Evolutionary conservation across 2,888 invertebrate species (phyloP).

Genomic region (Sipunculus nudus): DNA sequence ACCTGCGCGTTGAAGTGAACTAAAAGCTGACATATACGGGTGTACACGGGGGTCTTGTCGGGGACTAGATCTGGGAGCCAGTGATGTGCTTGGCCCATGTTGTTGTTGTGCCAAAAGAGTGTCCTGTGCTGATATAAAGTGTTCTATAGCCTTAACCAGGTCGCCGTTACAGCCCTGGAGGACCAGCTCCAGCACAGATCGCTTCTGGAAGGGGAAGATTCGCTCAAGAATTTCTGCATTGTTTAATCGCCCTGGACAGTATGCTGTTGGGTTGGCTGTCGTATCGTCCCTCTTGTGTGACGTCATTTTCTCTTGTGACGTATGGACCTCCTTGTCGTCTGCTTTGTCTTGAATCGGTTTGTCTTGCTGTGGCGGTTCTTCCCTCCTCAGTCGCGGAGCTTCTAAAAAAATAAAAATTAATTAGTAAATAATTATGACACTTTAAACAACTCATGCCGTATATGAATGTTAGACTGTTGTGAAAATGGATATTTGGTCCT

Average conservation of each 20-base stretch:
- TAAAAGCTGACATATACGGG: not conserved
- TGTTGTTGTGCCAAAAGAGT: slow-evolving; percentile 55
- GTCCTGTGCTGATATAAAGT: slow-evolving; percentile 72
- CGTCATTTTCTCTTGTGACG: not conserved
- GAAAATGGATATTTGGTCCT: no score
- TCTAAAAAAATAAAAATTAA: no score
- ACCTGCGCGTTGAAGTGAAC: slow-evolving; percentile 4
- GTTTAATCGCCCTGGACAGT: slow-evolving; percentile 68
- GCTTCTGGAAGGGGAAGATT: slow-evolving; percentile 86
- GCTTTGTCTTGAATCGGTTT: not conserved
- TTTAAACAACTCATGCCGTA: no score
- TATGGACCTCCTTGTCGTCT: not conserved
- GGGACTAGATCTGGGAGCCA: no score
- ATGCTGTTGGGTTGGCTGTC: slow-evolving; percentile 50
- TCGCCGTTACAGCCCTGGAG: slow-evolving; percentile 92
- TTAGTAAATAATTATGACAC: no score
- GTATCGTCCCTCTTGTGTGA: slow-evolving; percentile 6
- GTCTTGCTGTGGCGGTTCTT: no score
- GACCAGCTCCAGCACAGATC: slow-evolving; percentile 89
- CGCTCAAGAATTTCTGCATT: slow-evolving; percentile 82
- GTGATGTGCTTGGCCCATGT: no score
- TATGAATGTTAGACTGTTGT: no score
- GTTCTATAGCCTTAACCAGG: slow-evolving; percentile 87
- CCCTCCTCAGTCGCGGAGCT: no score
- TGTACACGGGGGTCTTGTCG: no score